A percentile compares a stretch with the other conserved stretches of the same genome.
These are phyloP conservation scores for Seira ritae DNA, from an alignment of 2,888 invertebrate species.

Conservation along the genomic window DNA sequence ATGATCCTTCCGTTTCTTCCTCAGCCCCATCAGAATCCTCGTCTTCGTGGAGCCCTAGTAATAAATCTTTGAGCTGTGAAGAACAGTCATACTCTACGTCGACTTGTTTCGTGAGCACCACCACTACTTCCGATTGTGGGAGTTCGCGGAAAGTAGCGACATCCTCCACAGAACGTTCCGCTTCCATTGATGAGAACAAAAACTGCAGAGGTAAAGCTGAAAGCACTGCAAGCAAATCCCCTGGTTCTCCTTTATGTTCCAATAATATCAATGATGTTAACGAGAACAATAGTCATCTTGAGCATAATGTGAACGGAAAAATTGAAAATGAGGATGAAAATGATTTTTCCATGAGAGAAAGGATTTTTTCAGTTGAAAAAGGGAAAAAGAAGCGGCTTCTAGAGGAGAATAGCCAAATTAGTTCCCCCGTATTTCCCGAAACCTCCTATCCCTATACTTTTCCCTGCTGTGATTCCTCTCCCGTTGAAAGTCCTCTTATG, in stretches of 20 bases:
- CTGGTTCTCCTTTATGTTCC: background rate
- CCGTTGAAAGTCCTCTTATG: conserved; percentile 39
- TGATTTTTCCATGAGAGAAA: conserved; percentile 48
- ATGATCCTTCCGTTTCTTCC: background rate
- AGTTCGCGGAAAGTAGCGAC: background rate
- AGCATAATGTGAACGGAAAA: background rate
- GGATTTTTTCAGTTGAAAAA: background rate
- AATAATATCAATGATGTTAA: background rate
- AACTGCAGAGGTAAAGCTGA: background rate
- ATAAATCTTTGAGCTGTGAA: background rate
- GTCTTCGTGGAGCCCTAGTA: background rate
- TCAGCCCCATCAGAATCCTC: conserved; percentile 12
- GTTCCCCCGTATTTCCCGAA: background rate
- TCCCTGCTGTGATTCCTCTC: conserved; percentile 6
- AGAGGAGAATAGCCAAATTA: conserved; percentile 5
- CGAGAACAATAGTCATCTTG: no score
- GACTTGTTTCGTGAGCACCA: background rate
- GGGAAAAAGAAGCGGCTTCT: background rate
- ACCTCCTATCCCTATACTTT: conserved; percentile 1
- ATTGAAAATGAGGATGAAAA: background rate
- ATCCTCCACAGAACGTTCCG: background rate
- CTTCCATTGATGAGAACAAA: background rate
- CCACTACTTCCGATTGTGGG: background rate
- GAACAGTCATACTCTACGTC: background rate
- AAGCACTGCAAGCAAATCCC: background rate